Evolutionary conservation across 2,888 invertebrate genomes (phyloP), one percentile per base, ranked within the genome.

Genomic region (Cheilosia impressa): DNA sequence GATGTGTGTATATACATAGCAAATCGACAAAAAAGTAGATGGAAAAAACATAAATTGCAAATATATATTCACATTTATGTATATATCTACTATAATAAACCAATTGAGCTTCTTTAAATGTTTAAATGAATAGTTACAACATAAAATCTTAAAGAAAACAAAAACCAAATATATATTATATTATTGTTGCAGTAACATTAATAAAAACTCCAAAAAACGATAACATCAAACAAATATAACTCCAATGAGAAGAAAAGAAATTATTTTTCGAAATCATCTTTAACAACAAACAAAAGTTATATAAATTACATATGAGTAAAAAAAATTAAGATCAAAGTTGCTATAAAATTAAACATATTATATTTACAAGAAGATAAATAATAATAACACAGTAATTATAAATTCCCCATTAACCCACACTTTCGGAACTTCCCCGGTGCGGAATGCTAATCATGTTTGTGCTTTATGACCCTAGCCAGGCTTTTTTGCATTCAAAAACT

Each of bases 31-130:
- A 38, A 58, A 7, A 43, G 53, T 66, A 27, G 41, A 68, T 62
- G 17, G 53, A n/a, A 53, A 63, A 2, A 27, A 45, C 15, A 22
- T 22, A 13, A 47, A 50, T 13, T 63, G 38, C 63, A 58, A 15
- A 82, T 62, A 38, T 65, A 65, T 65, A 65, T 77, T 76, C 58
- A 58, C 65, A 60, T 66, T 43, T 66, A 77, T 82, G 77, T 82
- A 77, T 72, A 71, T 58, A 76, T 9, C 41, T 38, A 57, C 15
- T 52, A 53, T 50, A 58, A 19, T 31, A 53, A 75, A 81, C 65
- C 45, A 52, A 77, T 82, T 82, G 82, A 82, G 72, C 82, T 82
- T 82, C 82, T 82, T 72, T 72, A 58, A 72, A 66, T 83, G 62
- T 83, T 78, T 72, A 45, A 66, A 43, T 68, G 38, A 71, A 76